Evolutionary conservation across 2,113 vertebrate genomes (phyloP), one percentile per base, ranked within the genome.

Genomic region (Apaloderma vittatum): DNA sequence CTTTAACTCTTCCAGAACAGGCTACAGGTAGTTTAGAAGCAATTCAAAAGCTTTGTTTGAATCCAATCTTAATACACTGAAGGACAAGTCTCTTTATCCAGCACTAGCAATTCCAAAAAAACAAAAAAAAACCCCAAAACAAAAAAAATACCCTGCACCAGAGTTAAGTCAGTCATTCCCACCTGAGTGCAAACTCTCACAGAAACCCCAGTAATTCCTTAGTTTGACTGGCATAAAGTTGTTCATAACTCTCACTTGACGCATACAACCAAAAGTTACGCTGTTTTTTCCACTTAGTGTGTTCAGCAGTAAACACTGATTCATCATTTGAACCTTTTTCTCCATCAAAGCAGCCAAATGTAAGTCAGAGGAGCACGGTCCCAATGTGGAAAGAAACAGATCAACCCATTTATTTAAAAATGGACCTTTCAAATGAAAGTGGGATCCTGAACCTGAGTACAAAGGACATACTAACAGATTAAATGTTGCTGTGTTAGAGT

Each of bases 261-360:
- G 55, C 34, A 83, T 29, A 77, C 29, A 90, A 73, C 8, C 48
- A 24, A 18, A 46, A 70, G 40, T 71, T 48, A 88, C 11, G 18
- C 63, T 48, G 29, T 59, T 95, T 95, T 94, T 95, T 40, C 80
- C 93, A 84, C 17, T 29, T 9, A 34, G 43, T 20, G 15, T 32
- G n/a, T 3, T 88, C 83, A 86, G 51, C 68, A 86, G 37, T 16
- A 29, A 94, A 74, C 63, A 84, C 4, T 62, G 89, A 95, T 59
- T 95, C 94, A 83, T 90, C 51, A 12, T 15, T 34, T 94, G 80
- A 96, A 71, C 48, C 72, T 88, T 75, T 92, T 97, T 93, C 93
- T 95, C 96, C 94, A 26, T 46, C 59, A 71, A 77, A 84, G 46
- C 57, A 86, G 79, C 93, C 95, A 93, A 94, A 94, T 74, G 59